A percentile compares a stretch with the other conserved stretches of the same genome.
Evolutionary conservation across 2,888 invertebrate species (phyloP).

Genomic region (Aleiodes testaceus): DNA sequence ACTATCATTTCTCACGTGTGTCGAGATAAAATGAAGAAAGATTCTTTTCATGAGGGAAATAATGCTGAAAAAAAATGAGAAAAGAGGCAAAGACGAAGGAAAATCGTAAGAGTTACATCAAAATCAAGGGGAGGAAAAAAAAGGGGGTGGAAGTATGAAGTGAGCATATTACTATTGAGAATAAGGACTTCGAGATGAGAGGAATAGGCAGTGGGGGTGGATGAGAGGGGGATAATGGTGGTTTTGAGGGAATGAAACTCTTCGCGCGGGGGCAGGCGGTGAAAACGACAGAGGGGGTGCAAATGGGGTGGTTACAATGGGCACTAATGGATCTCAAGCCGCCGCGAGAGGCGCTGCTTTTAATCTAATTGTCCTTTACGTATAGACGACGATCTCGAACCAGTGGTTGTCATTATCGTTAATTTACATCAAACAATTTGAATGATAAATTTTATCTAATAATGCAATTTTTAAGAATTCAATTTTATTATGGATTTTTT

Average conservation of each 20-base stretch:
- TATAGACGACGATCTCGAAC: conserved; percentile 48
- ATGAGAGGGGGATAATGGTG: conserved; percentile 57
- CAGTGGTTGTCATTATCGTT: conserved; percentile 39
- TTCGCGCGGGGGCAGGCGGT: conserved; percentile 35
- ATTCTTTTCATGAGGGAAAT: conserved; percentile 54
- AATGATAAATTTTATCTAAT: conserved; percentile 7
- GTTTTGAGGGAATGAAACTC: conserved; percentile 23
- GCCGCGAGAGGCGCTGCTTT: conserved; percentile 73
- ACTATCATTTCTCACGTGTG: conserved; percentile 6
- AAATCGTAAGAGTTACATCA: conserved; percentile 39
- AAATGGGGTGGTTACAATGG: conserved; percentile 72
- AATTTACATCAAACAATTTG: neutral
- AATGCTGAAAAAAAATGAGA: conserved; percentile 31
- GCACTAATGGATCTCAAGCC: conserved; percentile 73
- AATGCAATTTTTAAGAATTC: neutral
- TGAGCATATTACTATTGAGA: conserved; percentile 73
- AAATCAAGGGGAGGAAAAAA: conserved; percentile 40
- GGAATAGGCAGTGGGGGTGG: conserved; percentile 35
- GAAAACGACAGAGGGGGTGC: conserved; percentile 65
- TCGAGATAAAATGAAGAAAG: conserved; percentile 34
- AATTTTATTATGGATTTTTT: conserved; percentile 1
- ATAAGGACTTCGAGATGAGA: conserved; percentile 72
- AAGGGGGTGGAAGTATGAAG: conserved; percentile 65
- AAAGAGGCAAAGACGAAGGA: conserved; percentile 41
- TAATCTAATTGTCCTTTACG: conserved; percentile 73